Conservation (phyloP, 2,888 invertebrate genomes). For the Mactromeris polynyma region DNA sequence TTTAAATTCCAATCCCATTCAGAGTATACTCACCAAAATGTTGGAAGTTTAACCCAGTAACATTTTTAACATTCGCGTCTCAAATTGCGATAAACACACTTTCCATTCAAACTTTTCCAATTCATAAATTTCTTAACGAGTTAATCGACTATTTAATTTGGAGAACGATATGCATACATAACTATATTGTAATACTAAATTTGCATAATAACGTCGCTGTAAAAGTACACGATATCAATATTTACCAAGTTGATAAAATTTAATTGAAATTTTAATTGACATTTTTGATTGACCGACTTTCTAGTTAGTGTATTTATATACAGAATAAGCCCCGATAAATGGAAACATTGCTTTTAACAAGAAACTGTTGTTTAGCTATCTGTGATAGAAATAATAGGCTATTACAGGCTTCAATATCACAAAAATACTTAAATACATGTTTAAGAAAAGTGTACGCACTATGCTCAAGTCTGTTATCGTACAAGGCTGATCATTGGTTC, state of each 20-base stretch:
- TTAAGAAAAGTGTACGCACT: too few relatives aligned
- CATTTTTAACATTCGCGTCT: background rate
- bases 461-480: too few relatives aligned
- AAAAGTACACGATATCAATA: constrained; percentile 27
- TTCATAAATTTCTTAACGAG: background rate
- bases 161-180: background rate
- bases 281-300: background rate
- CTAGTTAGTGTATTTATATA: too few relatives aligned
- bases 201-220: constrained; percentile 17
- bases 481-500: too few relatives aligned
- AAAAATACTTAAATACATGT: too few relatives aligned
- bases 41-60: constrained; percentile 20
- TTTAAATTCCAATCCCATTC: background rate
- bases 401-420: too few relatives aligned
- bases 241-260: background rate
- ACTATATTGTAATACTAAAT: background rate
- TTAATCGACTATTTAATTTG: background rate
- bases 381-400: too few relatives aligned
- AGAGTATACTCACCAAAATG: background rate
- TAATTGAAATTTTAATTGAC: background rate
- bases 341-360: too few relatives aligned
- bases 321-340: too few relatives aligned
- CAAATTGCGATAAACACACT: background rate
- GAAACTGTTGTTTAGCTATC: too few relatives aligned
- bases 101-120: constrained; percentile 9